Evolutionary conservation across 30 jellyfish, hydroid and myxozoan species (phyloP).

Genomic region (Pelagia noctiluca): DNA sequence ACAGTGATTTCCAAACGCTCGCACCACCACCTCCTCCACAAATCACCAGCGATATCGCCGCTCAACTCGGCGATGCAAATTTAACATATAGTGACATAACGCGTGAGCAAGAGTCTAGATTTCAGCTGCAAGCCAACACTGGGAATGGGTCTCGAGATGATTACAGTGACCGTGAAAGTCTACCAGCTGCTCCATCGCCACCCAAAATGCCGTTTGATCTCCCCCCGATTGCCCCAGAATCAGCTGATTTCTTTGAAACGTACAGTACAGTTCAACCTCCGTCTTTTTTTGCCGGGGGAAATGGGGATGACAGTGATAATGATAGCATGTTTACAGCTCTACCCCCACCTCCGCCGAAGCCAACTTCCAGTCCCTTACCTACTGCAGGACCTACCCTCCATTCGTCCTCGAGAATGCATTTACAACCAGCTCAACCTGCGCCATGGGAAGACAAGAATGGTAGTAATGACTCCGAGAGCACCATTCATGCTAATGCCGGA

Average conservation of each 20-base stretch:
- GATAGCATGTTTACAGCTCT: slow-evolving; percentile 90
- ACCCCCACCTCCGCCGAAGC: slow-evolving; percentile 98
- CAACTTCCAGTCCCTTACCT: slow-evolving; percentile 5
- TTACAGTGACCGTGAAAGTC: slow-evolving; percentile 81
- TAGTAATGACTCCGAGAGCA: slow-evolving; percentile 30
- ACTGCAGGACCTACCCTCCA: background rate
- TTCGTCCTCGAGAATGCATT: background rate
- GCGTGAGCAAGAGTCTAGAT: too few relatives aligned
- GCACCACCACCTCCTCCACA: slow-evolving; percentile 78
- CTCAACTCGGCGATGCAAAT: background rate
- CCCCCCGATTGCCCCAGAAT: slow-evolving; percentile 10
- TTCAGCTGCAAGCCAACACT: too few relatives aligned
- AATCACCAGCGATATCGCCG: slow-evolving; percentile 15
- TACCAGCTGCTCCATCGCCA: slow-evolving; percentile 97
- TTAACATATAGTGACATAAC: too few relatives aligned
- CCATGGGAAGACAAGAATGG: slow-evolving; percentile 23
- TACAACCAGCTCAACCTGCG: background rate
- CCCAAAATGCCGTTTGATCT: slow-evolving; percentile 47
- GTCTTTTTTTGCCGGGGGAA: slow-evolving; percentile 20
- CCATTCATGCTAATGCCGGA: slow-evolving; percentile 38
- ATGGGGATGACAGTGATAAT: slow-evolving; percentile 69
- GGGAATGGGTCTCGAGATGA: slow-evolving; percentile 50
- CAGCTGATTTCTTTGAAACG: slow-evolving; percentile 13
- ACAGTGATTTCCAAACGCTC: slow-evolving; percentile 53
- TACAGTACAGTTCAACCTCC: slow-evolving; percentile 29